Base-by-base conservation (phyloP, 2,797 vertebrate species). In the Jordanella pulchra region DNA sequence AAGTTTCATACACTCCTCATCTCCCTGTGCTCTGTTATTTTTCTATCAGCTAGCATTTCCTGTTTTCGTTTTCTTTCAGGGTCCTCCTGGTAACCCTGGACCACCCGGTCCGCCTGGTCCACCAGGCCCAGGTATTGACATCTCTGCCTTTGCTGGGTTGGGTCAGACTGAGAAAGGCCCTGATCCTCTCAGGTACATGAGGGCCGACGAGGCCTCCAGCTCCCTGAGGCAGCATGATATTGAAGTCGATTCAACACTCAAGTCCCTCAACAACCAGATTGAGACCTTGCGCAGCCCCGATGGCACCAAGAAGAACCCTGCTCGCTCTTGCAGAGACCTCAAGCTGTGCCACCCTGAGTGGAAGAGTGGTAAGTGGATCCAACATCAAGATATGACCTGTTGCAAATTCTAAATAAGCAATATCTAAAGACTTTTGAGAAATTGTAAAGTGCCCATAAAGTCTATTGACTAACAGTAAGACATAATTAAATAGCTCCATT, bases 31-130 rank as follows among this genome's bases (percentile, higher is more conserved):
- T 21, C 9, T 63, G 2, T 51, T 25, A 2, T 47, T 1, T 65
- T 65, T 70, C 44, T 30, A 3, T 25, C 0, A 9, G 6, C 3
- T 58, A 30, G 77, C 39, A 63, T 78, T 68, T 58, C 35, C 3
- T 64, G 17, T 64, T 64, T 71, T 51, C 13, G 47, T 54, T 56
- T 42, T 76, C 13, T 25, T 45, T 0, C 80, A 99, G 98, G 98
- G 98, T 89, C 97, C 98, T 83, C 96, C 97, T 15, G 97, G 97
- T 78, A 97, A 95, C 61, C 47, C 96, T 0, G 98, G 97, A 32
- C 97, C 96, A 4, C 97, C 98, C 1, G 98, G 98, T 18, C 97
- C 96, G 74, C 98, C 98, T 0, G 98, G 98, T 1, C 97, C 97
- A 45, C 97, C 98, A 0, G 98, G 98, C 77, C 96, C 97, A 1